These are phyloP conservation scores for Halcyon malimbica DNA, from an alignment of 2,113 vertebrate species.

Conservation along the genomic window DNA sequence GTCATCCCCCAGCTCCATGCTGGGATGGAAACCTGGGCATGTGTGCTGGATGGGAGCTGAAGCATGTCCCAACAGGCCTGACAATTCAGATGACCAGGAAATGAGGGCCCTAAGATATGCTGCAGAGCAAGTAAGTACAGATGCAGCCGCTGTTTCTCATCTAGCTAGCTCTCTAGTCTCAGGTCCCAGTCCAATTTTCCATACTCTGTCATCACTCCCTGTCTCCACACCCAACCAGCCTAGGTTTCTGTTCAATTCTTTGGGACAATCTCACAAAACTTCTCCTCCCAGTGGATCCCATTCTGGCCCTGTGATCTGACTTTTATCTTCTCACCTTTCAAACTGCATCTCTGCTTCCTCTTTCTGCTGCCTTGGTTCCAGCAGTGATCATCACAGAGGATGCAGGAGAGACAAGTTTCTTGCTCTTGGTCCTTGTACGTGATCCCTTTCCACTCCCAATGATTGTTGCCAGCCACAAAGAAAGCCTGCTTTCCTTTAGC, in stretches of 20 bases:
- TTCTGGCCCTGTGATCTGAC: background rate
- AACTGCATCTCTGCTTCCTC: background rate
- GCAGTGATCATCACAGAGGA: background rate
- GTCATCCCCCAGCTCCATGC: background rate
- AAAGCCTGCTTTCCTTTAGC: background rate
- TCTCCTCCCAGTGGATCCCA: background rate
- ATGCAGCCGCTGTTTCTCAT: conserved; percentile 14
- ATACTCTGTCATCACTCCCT: background rate
- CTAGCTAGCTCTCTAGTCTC: background rate
- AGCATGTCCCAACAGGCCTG: background rate
- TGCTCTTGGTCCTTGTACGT: background rate
- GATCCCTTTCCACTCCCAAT: background rate
- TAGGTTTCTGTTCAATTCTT: conserved; percentile 12
- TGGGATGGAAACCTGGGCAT: conserved; percentile 31
- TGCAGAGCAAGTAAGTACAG: conserved; percentile 59
- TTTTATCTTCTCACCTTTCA: background rate
- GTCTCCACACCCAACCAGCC: background rate
- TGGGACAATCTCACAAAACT: background rate
- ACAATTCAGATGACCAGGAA: conserved; percentile 52
- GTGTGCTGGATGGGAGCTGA: background rate
- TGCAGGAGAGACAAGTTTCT: background rate
- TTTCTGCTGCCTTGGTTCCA: background rate
- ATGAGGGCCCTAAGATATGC: conserved; percentile 25
- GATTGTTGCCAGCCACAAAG: background rate
- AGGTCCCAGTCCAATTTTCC: conserved; percentile 48